Evolutionary conservation across 2,113 vertebrate genomes (phyloP), one percentile per base, ranked within the genome.

Genomic region (Ptilorrhoa leucosticta): DNA sequence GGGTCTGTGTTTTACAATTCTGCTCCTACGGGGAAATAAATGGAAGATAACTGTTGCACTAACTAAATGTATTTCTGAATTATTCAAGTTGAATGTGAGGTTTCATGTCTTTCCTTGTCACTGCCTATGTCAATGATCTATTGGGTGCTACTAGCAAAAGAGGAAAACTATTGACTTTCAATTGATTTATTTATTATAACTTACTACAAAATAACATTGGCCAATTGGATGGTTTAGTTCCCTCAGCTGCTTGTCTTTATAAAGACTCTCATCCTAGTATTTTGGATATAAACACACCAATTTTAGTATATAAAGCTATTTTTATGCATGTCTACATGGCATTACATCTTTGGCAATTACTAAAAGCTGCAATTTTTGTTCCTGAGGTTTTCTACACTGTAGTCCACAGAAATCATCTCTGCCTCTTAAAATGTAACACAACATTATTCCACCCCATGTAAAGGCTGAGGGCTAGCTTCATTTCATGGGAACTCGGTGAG

Each of bases 151-250:
- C 48, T 56, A 61, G 33, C 2, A 50, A 45, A 91, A 30, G 3
- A 75, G 24, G 13, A 69, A 65, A 79, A 40, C 10, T 54, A 82
- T 16, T 75, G 3, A 57, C 47, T 88, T 71, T 50, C 42, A 61
- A 47, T n/a, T 60, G 28, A 60, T 10, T 47, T 53, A 44, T 58
- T 50, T 40, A 47, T 66, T 48, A 9, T 26, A 50, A 68, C 10
- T 64, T 71, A 19, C 21, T 37, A 48, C 22, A 39, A 77, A 73
- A 70, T 39, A 56, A 11, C 10, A 72, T 24, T 37, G 78, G 16
- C 9, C 6, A 3, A 15, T 15, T 13, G 15, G 15, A 18, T 35
- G 7, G 7, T 9, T 44, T 58, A 18, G 1, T 35, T 7, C 3
- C 6, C 13, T 53, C 18, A 3, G 5, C 13, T 20, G 9, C 12